Base-by-base conservation (phyloP, 2,113 vertebrate genomes). In the Oreochromis aureus region DNA sequence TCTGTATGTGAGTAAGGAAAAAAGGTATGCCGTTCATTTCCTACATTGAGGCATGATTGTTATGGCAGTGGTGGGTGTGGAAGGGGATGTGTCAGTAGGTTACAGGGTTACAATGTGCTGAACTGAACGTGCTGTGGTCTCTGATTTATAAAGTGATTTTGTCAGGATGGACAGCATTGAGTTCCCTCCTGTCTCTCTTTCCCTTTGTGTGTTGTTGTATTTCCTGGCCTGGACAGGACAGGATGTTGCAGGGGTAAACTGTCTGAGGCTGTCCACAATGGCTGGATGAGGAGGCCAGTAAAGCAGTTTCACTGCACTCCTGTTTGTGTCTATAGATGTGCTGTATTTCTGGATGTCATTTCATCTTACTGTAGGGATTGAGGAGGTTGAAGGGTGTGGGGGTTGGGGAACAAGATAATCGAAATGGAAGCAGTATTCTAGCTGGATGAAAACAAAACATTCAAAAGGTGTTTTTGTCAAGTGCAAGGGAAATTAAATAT, bases 11-110 rank as follows among this genome's bases (percentile, higher is more conserved):
- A 95, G 92, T 96, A 94, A 96, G 94, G 96, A 95, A 93, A 94
- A 69, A 96, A 98, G 97, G 97, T 98, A 97, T 95, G 95, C 90
- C 95, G 95, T 93, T 93, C 59, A 95, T 97, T 95, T 93, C 95
- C 95, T 94, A 94, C 94, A 85, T 92, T 95, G 90, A 95, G 94
- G 95, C 90, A 86, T 94, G 92, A 58, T 66, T 95, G 93, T 89
- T 86, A 36, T 95, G 89, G 86, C 81, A 91, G 13, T 85, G 81
- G 90, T 90, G 92, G 92, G 86, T 92, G 91, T 92, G 91, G 87
- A 84, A 80, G 82, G 83, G 82, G 82, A 84, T 89, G 84, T 88
- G 63, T 86, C 78, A 89, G 27, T 44, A 55, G 55, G 87, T 84
- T 86, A 89, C 83, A 91, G 81, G 53, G 87, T 84, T 86, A 90